phyloP scores from a whole-genome alignment of 2,888 invertebrate species.

The Synergus umbraculus region DNA sequence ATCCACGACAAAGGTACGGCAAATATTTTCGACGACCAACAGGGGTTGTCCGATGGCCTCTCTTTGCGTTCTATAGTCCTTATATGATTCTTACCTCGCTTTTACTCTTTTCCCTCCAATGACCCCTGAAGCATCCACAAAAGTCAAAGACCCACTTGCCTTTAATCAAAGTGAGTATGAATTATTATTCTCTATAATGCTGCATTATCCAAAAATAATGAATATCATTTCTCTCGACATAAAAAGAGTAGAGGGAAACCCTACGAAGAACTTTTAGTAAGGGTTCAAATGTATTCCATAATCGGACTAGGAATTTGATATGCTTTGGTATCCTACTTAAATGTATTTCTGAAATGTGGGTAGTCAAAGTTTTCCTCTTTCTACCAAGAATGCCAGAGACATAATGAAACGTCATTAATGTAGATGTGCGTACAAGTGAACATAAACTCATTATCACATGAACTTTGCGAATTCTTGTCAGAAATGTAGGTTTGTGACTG shows the following conservation, averaged over 20 bases:
- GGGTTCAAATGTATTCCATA: conserved; percentile 13
- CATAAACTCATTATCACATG: no score
- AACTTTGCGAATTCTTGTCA: not conserved
- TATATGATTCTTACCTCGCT: not conserved
- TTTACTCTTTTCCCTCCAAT: conserved; percentile 16
- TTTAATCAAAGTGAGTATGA: not conserved
- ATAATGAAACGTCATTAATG: not conserved
- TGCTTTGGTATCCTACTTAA: not conserved
- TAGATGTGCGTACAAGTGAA: no score
- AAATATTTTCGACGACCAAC: conserved; percentile 39
- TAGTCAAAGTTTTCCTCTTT: not conserved
- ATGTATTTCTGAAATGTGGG: not conserved
- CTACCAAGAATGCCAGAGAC: not conserved
- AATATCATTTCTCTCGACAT: not conserved
- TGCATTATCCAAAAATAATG: no score
- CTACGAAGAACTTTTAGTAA: conserved; percentile 1
- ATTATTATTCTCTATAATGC: no score
- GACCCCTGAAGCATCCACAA: conserved; percentile 20
- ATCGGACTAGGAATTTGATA: conserved; percentile 1
- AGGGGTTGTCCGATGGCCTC: conserved; percentile 34
- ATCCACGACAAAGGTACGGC: conserved; percentile 47
- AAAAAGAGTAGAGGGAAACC: conserved; percentile 27
- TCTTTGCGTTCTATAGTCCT: conserved; percentile 22
- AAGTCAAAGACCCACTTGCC: not conserved
- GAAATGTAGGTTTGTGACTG: not conserved